phyloP scores from a whole-genome alignment of 2,113 vertebrate genomes.

The Mirza zaza region DNA sequence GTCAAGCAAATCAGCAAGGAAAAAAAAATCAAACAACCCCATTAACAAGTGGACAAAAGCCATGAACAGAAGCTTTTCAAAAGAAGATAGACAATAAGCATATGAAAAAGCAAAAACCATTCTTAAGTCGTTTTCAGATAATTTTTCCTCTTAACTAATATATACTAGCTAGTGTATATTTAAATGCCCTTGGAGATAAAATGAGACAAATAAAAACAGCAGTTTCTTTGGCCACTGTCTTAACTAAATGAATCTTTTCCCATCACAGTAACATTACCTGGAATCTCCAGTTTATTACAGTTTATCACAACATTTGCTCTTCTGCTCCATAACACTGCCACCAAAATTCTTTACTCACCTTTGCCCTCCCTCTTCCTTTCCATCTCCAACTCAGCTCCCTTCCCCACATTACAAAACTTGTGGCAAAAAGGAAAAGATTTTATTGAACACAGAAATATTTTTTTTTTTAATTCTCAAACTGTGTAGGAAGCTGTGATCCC shows the following conservation, averaged over 20 bases:
- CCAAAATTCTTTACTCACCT: neutral
- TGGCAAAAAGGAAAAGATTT: neutral
- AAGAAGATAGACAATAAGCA: too few relatives aligned
- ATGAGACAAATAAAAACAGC: neutral
- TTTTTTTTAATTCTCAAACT: neutral
- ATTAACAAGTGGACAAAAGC: too few relatives aligned
- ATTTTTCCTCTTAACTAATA: neutral
- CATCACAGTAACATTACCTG: neutral
- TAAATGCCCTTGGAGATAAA: neutral
- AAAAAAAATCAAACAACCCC: too few relatives aligned
- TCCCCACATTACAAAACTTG: neutral
- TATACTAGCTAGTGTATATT: neutral
- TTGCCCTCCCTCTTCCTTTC: neutral
- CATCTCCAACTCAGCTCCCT: accelerated
- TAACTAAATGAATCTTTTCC: neutral
- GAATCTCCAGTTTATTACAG: neutral
- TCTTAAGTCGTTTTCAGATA: neutral
- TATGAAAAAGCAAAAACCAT: neutral
- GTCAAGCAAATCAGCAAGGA: too few relatives aligned
- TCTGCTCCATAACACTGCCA: neutral
- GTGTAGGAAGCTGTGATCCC: neutral
- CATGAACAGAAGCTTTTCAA: too few relatives aligned
- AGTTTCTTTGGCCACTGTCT: neutral
- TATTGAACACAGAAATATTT: neutral
- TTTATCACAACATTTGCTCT: neutral